Evolutionary conservation across 2,888 invertebrate species (phyloP), one percentile per base, ranked within the genome.

Genomic region (Aporophyla nigra): DNA sequence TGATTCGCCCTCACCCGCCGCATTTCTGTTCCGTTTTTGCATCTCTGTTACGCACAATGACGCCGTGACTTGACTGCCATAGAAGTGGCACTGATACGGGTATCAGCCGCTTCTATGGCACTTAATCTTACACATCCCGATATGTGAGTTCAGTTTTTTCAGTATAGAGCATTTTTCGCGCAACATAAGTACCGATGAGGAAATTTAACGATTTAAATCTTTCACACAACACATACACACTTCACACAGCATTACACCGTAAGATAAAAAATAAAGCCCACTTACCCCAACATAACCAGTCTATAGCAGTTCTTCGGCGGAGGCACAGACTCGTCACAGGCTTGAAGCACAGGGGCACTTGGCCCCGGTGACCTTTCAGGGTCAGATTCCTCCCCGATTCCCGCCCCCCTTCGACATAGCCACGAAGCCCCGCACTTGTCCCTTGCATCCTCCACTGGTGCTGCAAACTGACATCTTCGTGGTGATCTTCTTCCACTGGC

Each of bases 231-330:
- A n/a, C n/a, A n/a, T n/a, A n/a, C n/a, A n/a, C n/a, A n/a, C n/a
- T n/a, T n/a, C n/a, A n/a, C n/a, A n/a, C n/a, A n/a, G n/a, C n/a
- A n/a, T n/a, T n/a, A n/a, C n/a, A n/a, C n/a, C n/a, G n/a, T n/a
- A n/a, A n/a, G n/a, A n/a, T n/a, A n/a, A n/a, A n/a, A n/a, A n/a
- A 40, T 19, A 2, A 67, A 51, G 12, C 5, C 21, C 61, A 97
- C 97, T 96, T 91, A 97, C 97, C 99, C 98, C 85, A 98, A 94
- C 97, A 98, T 97, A 69, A 98, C 98, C 85, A 98, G 97, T 82
- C 98, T 97, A 94, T 97, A 98, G 95, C 98, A 98, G 93, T 98
- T 98, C 93, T 98, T 98, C 16, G 97, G 97, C 0, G 98, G 98
- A 53, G 98, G 98, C 82, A 98, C 97, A 70, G 98, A 97, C 87